phyloP scores from a whole-genome alignment of 2,888 invertebrate genomes.

The Drosophila formosana region DNA sequence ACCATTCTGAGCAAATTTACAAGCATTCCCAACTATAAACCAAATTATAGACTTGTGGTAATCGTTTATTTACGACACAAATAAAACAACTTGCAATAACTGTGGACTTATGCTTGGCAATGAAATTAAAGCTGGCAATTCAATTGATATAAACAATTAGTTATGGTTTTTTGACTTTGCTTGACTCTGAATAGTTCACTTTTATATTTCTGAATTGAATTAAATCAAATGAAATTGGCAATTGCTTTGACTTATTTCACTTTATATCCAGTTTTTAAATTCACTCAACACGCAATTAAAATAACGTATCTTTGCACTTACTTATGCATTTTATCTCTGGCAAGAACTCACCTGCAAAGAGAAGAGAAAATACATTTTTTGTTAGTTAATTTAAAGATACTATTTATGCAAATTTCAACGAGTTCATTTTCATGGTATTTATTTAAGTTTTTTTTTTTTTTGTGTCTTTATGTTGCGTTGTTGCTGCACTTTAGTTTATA shows the following conservation, averaged over 20 bases:
- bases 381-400: slow-evolving; percentile 10
- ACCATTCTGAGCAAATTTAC: slow-evolving; percentile 58
- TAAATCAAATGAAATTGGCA: background rate
- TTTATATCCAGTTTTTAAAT: background rate
- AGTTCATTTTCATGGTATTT: slow-evolving; percentile 6
- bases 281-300: background rate
- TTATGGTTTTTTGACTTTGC: background rate
- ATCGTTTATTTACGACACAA: slow-evolving; percentile 56
- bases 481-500: slow-evolving; percentile 13
- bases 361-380: background rate
- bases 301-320: background rate
- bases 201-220: background rate
- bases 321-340: background rate
- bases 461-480: background rate
- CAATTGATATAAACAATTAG: background rate
- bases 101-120: background rate
- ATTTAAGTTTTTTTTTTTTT: background rate
- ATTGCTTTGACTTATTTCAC: background rate
- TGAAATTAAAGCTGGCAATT: background rate
- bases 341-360: slow-evolving; percentile 36
- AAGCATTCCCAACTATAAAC: slow-evolving; percentile 54
- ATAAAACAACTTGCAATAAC: slow-evolving; percentile 32
- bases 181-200: background rate
- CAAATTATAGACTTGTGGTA: slow-evolving; percentile 45
- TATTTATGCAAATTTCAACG: slow-evolving; percentile 4